Evolutionary conservation across 2,888 invertebrate genomes (phyloP).

Genomic region (Drosophila kokeensis): DNA sequence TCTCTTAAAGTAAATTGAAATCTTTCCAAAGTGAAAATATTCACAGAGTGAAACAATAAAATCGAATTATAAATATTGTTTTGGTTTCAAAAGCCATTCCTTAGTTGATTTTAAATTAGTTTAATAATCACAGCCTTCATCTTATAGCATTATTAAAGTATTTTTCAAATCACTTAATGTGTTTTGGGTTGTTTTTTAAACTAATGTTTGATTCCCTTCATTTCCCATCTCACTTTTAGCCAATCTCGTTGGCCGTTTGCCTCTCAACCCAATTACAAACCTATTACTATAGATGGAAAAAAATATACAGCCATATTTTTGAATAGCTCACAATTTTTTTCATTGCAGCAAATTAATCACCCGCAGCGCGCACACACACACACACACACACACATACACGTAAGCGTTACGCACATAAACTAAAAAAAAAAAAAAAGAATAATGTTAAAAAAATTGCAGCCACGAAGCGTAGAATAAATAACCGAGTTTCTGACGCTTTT

Average conservation of each 20-base stretch:
- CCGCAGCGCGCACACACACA: conserved; percentile 61
- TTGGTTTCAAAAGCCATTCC: neutral
- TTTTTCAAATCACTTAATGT: neutral
- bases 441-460: conserved; percentile 28
- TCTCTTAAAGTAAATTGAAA: neutral
- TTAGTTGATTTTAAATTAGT: neutral
- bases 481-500: conserved; percentile 15
- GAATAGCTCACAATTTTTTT: conserved; percentile 35
- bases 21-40: neutral
- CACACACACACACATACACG: conserved; percentile 27
- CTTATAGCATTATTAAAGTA: neutral
- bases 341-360: conserved; percentile 68
- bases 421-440: neutral
- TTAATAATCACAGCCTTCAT: neutral
- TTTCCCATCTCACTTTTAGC: neutral
- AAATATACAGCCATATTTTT: conserved; percentile 39
- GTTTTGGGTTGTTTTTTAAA: neutral
- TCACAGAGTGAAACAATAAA: neutral
- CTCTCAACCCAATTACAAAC: conserved; percentile 32
- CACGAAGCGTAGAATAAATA: conserved; percentile 36
- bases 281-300: conserved; percentile 43
- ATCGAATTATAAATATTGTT: neutral
- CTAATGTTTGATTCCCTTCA: neutral
- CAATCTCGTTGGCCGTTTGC: neutral
- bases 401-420: conserved; percentile 21